These are phyloP conservation scores for Globodera rostochiensis DNA, from an alignment of 1,140 invertebrate genomes.

Conservation along the genomic window DNA sequence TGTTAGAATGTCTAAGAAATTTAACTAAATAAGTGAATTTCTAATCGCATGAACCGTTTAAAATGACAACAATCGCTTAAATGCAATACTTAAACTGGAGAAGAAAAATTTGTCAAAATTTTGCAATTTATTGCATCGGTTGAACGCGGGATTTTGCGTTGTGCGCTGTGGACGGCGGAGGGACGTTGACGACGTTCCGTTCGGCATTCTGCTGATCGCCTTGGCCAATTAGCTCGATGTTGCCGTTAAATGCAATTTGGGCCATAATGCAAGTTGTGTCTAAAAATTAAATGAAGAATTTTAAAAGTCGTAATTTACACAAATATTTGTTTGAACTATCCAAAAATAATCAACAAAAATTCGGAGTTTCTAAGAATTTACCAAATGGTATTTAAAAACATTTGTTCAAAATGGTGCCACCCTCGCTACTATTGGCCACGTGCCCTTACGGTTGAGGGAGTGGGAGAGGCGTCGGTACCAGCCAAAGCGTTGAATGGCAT, in stretches of 20 bases:
- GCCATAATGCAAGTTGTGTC: slow-evolving; percentile 10
- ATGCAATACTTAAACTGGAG: background rate
- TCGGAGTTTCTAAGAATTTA: too few relatives aligned
- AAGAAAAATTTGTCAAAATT: background rate
- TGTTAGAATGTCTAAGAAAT: too few relatives aligned
- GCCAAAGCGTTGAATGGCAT: slow-evolving; percentile 23
- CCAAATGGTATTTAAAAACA: too few relatives aligned
- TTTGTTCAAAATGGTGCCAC: too few relatives aligned
- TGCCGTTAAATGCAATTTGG: slow-evolving; percentile 24
- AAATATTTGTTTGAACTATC: too few relatives aligned
- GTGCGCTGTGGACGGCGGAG: background rate
- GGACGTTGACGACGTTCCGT: slow-evolving; percentile 1
- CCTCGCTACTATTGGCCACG: too few relatives aligned
- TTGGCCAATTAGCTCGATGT: slow-evolving; percentile 20
- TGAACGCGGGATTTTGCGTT: background rate
- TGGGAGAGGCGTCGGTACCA: slow-evolving; percentile 28
- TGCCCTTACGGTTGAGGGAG: slow-evolving; percentile 21
- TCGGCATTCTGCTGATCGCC: background rate
- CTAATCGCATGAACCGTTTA: too few relatives aligned
- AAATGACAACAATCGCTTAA: too few relatives aligned
- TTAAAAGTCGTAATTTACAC: background rate
- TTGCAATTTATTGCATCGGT: background rate
- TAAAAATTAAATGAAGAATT: background rate
- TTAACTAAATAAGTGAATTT: too few relatives aligned
- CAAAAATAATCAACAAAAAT: too few relatives aligned